Base-by-base conservation (phyloP, 1,140 invertebrate species). In the Monochamus saltuarius region DNA sequence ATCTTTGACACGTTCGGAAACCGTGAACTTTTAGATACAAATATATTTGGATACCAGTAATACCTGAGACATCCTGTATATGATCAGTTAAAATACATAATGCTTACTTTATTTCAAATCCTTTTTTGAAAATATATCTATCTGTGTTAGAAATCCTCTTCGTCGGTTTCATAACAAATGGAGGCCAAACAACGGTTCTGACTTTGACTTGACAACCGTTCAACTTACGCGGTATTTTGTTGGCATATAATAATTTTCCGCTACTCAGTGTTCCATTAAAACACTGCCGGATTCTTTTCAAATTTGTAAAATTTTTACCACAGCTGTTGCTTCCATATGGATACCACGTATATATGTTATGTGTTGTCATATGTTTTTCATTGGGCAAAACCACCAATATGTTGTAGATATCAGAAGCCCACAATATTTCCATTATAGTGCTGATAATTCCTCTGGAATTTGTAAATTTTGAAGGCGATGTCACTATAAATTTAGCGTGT, bases 271-370 rank as follows among this genome's bases (percentile, higher is more conserved):
- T 36, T 43, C 67, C 67, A 8, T 56, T 47, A 17, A 61, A 55
- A 14, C 65, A 52, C 37, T 65, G 39, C 13, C 47, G 49, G 0
- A 62, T 62, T 19, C 67, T 58, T 36, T 66, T 67, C 35, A 67
- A 47, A 1, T 54, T 34, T 4, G 56, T 22, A 37, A 52, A 55
- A 40, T 56, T 14, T 7, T 57, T 64, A 50, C 67, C 66, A 13
- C 47, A 35, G 11, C 59, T 62, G 2, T 60, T 37, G 10, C 10
- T 37, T 29, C 22, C 22, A 37, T 61, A 64, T 1, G 67, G 67
- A 45, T 61, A 67, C 61, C 61, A 64, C 2, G 50, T 58, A 35
- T 54, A 64, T 9, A 64, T 29, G 35, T 62, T 47, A 50, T 39
- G 62, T 4, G 4, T 36, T 10, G n/a, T 37, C 1, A 7, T 17